Conservation (phyloP, 2,113 vertebrate genomes). For the Danionella cerebrum region DNA sequence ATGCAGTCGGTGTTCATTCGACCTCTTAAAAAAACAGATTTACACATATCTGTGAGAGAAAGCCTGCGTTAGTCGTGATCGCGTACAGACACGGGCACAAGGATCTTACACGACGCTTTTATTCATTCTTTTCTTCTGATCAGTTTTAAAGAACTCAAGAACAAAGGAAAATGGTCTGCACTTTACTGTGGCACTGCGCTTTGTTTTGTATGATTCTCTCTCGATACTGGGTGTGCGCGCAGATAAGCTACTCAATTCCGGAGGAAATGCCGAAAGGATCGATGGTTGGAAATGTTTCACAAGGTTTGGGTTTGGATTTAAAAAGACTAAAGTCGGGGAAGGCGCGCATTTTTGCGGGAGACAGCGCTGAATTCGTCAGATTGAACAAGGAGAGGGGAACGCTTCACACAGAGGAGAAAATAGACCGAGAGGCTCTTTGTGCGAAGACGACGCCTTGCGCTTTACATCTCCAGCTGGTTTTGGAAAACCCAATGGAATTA, state of each 20-base stretch:
- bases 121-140: not conserved
- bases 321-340: conserved; percentile 43
- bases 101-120: not conserved
- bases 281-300: conserved; percentile 52
- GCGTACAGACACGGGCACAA: no score
- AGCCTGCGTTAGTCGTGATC: not conserved
- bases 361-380: conserved; percentile 52
- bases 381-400: conserved; percentile 47
- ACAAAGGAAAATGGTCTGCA: not conserved
- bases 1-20: not conserved
- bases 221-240: not conserved
- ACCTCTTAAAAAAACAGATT: not conserved
- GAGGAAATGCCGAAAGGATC: conserved; percentile 58
- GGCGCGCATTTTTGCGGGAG: conserved; percentile 50
- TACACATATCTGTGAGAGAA: not conserved
- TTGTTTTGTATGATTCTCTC: conserved; percentile 9
- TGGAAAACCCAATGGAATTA: conserved; percentile 41
- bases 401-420: conserved; percentile 33
- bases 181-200: not conserved
- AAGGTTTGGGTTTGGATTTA: conserved; percentile 54
- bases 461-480: conserved; percentile 34
- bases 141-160: not conserved
- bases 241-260: conserved; percentile 36
- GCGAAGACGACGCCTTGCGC: conserved; percentile 27
- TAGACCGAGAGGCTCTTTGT: conserved; percentile 42